Conservation (phyloP, 2,113 vertebrate species). For the Physeter macrocephalus region DNA sequence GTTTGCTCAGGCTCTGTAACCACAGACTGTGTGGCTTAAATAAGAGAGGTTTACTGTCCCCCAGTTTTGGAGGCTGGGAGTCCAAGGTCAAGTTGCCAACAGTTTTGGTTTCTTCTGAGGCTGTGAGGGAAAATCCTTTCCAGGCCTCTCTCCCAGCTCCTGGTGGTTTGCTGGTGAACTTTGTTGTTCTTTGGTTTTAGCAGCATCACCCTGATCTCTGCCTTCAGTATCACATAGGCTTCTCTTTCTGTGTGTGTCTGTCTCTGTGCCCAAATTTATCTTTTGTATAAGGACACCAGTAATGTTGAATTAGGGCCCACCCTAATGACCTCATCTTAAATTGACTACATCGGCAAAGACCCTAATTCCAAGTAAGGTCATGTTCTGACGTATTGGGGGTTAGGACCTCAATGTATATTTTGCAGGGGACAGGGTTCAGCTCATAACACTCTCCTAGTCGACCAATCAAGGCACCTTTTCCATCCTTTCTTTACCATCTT, state of each 20-base stretch:
- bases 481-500: background rate
- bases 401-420: background rate
- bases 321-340: background rate
- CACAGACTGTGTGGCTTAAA: background rate
- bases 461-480: background rate
- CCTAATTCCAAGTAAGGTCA: background rate
- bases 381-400: background rate
- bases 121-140: background rate
- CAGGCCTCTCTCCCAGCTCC: too few species aligned
- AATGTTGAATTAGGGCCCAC: background rate
- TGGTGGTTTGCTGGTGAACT: background rate
- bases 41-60: background rate
- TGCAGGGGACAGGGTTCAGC: accelerated
- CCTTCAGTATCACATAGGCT: accelerated
- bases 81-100: background rate
- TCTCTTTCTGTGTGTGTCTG: background rate
- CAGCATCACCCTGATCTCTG: accelerated
- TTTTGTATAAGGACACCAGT: background rate
- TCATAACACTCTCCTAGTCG: accelerated
- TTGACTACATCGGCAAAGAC: background rate
- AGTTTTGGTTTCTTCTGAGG: background rate
- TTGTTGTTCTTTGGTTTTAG: background rate
- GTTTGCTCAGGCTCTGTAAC: too few species aligned
- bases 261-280: background rate
- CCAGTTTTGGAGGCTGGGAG: background rate